These are phyloP conservation scores for Ridgeia piscesae DNA, from an alignment of 1,140 invertebrate genomes.

Conservation along the genomic window DNA sequence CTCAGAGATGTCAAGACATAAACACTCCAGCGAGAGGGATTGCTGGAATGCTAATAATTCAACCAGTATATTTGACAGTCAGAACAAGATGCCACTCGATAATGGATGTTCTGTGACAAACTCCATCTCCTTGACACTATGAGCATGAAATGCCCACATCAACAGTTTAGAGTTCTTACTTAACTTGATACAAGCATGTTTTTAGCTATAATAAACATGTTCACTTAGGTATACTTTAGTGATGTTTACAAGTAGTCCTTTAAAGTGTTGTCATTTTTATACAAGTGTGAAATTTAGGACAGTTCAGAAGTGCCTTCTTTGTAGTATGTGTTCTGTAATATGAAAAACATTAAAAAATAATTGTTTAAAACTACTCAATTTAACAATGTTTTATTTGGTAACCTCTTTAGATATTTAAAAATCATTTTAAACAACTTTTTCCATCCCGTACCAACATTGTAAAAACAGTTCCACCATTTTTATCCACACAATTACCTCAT, in stretches of 20 bases:
- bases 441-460: no score
- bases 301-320: neutral
- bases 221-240: neutral
- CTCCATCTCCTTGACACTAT: neutral
- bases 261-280: neutral
- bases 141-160: neutral
- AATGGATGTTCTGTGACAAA: neutral
- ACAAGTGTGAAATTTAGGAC: neutral
- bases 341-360: no score
- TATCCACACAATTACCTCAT: no score
- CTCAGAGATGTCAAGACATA: neutral
- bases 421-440: no score
- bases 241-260: neutral
- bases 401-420: no score
- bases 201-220: neutral
- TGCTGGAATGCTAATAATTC: neutral
- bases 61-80: neutral
- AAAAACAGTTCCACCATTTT: no score
- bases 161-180: neutral
- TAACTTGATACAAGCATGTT: neutral
- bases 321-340: neutral
- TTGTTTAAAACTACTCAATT: no score
- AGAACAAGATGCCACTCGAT: neutral
- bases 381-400: no score
- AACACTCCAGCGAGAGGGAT: neutral